phyloP scores from a whole-genome alignment of 2,797 vertebrate genomes.

The Garrulus glandarius region DNA sequence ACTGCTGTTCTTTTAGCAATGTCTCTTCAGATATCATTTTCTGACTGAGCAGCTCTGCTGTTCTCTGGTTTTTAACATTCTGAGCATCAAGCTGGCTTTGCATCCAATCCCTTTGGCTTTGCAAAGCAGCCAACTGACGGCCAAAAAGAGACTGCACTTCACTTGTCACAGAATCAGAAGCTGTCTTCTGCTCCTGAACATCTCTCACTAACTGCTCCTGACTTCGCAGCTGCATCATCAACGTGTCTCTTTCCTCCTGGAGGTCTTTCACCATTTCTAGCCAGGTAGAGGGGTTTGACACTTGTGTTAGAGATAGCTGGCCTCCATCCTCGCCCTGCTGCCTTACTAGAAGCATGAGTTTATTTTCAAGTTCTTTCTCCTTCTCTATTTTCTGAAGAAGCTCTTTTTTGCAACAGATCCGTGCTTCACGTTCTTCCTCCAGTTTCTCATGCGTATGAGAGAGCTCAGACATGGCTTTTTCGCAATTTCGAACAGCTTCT shows the following conservation, averaged over 20 bases:
- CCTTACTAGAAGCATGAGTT: not conserved
- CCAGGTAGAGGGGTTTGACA: not conserved
- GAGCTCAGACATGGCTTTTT: constrained; percentile 67
- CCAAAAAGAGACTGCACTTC: constrained; percentile 62
- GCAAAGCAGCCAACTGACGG: constrained; percentile 61
- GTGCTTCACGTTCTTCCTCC: constrained; percentile 60
- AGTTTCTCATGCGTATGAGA: constrained; percentile 63
- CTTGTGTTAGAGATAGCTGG: not conserved
- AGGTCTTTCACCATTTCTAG: constrained; percentile 61
- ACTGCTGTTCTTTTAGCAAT: constrained; percentile 54
- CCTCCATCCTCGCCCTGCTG: not conserved
- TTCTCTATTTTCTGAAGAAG: constrained; percentile 56
- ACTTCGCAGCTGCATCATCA: constrained; percentile 59
- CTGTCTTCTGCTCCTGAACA: constrained; percentile 69
- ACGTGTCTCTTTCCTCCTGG: constrained; percentile 60
- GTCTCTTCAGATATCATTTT: constrained; percentile 61
- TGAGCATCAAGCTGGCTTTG: constrained; percentile 70
- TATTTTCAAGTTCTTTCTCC: constrained; percentile 32
- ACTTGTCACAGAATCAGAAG: constrained; percentile 54
- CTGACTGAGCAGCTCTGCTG: constrained; percentile 66
- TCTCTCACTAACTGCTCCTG: constrained; percentile 72
- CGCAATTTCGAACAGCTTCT: constrained; percentile 66
- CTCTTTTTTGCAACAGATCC: not conserved
- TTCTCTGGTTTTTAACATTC: constrained; percentile 55
- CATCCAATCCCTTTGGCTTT: constrained; percentile 70